These are phyloP conservation scores for Listrodromus nycthemerus DNA, from an alignment of 2,888 invertebrate genomes.

Conservation along the genomic window DNA sequence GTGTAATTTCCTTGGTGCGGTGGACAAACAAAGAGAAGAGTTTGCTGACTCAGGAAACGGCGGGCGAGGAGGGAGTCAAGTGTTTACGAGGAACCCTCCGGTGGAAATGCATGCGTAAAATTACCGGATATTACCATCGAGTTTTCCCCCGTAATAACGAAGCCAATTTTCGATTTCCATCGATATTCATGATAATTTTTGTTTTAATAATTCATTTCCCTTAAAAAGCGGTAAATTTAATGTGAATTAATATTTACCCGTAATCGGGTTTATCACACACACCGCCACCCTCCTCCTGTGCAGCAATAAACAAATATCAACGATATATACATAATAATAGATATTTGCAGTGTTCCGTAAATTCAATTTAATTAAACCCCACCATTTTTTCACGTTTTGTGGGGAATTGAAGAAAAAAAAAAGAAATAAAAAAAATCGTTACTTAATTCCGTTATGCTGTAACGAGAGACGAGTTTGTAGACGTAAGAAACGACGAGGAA, in stretches of 20 bases:
- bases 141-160: too few relatives aligned
- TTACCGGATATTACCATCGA: constrained; percentile 2
- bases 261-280: too few relatives aligned
- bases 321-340: too few relatives aligned
- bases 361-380: constrained; percentile 5
- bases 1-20: neutral
- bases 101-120: constrained; percentile 22
- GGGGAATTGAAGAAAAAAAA: neutral
- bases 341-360: neutral
- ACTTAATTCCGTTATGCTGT: constrained; percentile 25
- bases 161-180: too few relatives aligned
- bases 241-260: neutral
- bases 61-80: too few relatives aligned
- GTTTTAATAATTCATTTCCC: neutral
- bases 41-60: too few relatives aligned
- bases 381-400: neutral
- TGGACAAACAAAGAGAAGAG: neutral
- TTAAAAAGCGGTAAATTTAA: neutral
- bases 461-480: constrained; percentile 32
- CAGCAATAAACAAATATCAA: too few relatives aligned
- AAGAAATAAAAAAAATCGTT: constrained; percentile 1
- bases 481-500: constrained; percentile 37
- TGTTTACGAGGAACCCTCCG: constrained; percentile 15
- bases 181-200: too few relatives aligned
- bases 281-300: too few relatives aligned